Evolutionary conservation across 2,113 vertebrate species (phyloP).

Genomic region (Paratilapia polleni): DNA sequence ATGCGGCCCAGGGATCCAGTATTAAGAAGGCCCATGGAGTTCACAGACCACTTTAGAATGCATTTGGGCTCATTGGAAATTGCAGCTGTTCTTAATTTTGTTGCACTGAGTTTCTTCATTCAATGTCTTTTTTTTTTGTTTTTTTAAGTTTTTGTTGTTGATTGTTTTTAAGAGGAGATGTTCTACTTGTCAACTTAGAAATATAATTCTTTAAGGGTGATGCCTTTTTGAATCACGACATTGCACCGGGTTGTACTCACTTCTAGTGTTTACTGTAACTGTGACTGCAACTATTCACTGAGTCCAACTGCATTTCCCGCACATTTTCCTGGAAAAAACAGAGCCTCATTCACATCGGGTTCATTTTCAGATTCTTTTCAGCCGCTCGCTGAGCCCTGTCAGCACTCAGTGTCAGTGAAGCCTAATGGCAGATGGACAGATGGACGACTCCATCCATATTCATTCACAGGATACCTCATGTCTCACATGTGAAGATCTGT

Average conservation of each 20-base stretch:
- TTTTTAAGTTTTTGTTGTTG: not conserved
- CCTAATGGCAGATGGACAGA: constrained; percentile 64
- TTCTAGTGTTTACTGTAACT: not conserved
- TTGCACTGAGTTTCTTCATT: not conserved
- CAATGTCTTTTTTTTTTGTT: not conserved
- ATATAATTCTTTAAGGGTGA: not conserved
- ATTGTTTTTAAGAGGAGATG: not conserved
- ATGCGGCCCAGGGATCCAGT: not conserved
- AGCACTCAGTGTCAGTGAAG: constrained; percentile 38
- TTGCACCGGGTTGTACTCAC: not conserved
- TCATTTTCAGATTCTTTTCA: constrained; percentile 46
- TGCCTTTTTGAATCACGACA: not conserved
- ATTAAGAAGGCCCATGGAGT: not conserved
- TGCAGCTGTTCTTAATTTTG: not conserved
- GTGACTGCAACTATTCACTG: not conserved
- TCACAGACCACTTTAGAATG: not conserved
- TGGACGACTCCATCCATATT: constrained; percentile 72
- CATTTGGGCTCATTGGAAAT: not conserved
- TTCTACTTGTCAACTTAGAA: not conserved
- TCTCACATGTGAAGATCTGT: constrained; percentile 68
- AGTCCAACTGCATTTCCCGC: not conserved
- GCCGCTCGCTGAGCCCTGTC: constrained; percentile 22
- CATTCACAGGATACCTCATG: constrained; percentile 61
- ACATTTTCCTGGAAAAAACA: constrained; percentile 1
- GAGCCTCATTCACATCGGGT: constrained; percentile 29